Conservation (phyloP, 2,888 invertebrate species). For the Blastobasis lacticolella region DNA sequence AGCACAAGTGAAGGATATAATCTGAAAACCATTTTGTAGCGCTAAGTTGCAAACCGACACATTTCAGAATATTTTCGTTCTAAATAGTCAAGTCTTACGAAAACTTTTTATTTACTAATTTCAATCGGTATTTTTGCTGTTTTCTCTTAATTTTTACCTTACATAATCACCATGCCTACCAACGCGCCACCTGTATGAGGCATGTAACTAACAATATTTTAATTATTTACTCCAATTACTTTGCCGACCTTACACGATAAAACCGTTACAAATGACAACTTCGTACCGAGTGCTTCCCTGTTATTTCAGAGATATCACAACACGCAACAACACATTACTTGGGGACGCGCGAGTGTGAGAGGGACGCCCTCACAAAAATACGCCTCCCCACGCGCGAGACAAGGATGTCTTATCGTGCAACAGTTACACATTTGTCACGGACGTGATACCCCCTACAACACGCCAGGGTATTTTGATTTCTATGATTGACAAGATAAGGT, state of each 20-base stretch:
- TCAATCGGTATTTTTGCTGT: too few relatives aligned
- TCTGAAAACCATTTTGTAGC: too few relatives aligned
- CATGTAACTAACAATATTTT: slow-evolving; percentile 5
- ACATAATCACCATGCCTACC: too few relatives aligned
- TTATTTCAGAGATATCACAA: slow-evolving; percentile 76
- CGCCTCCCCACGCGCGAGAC: slow-evolving; percentile 33
- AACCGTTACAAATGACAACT: slow-evolving; percentile 75
- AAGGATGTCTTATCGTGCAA: slow-evolving; percentile 52
- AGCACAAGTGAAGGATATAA: too few relatives aligned
- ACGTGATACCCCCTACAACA: slow-evolving; percentile 27
- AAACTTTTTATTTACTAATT: too few relatives aligned
- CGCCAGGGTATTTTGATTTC: slow-evolving; percentile 8
- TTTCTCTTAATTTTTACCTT: too few relatives aligned
- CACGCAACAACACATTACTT: slow-evolving; percentile 74
- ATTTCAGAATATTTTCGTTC: too few relatives aligned
- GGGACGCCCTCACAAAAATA: slow-evolving; percentile 56
- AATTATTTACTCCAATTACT: slow-evolving; percentile 15
- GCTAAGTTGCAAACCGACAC: too few relatives aligned
- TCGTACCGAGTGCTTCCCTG: slow-evolving; percentile 73
- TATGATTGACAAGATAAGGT: slow-evolving; percentile 12
- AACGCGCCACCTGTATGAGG: too few relatives aligned
- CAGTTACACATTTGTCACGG: slow-evolving; percentile 52
- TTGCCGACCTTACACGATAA: slow-evolving; percentile 46
- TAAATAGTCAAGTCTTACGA: too few relatives aligned
- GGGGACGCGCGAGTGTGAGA: slow-evolving; percentile 56